Percentiles rank a stretch among this genome's conserved stretches.
Evolutionary conservation across 2,113 vertebrate species (phyloP).

Genomic region (Electrona antarctica): DNA sequence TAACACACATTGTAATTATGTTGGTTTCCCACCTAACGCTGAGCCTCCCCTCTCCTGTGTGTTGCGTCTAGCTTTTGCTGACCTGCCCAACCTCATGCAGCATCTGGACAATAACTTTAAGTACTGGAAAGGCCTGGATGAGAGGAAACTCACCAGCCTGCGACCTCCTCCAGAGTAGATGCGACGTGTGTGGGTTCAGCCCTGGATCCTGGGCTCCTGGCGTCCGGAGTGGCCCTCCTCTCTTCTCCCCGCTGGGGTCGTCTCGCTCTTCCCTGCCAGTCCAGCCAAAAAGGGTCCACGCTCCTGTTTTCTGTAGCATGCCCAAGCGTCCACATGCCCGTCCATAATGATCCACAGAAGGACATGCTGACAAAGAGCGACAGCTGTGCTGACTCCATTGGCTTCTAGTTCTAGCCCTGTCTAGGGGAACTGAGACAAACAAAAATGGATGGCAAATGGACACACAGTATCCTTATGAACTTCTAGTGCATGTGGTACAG

Average conservation of each 20-base stretch:
- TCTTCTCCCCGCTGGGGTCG: constrained; percentile 43
- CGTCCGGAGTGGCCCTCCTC: constrained; percentile 33
- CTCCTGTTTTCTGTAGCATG: constrained; percentile 64
- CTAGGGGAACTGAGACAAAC: constrained; percentile 49
- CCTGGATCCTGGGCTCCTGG: constrained; percentile 43
- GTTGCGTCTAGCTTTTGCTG: constrained; percentile 85
- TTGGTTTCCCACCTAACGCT: neutral
- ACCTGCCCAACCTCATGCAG: constrained; percentile 95
- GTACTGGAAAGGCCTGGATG: constrained; percentile 96
- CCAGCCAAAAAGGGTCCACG: constrained; percentile 62
- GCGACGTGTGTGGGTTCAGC: constrained; percentile 32
- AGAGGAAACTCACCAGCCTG: constrained; percentile 87
- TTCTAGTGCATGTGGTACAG: constrained; percentile 59
- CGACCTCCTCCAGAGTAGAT: constrained; percentile 87
- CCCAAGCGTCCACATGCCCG: constrained; percentile 55
- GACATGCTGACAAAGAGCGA: constrained; percentile 46
- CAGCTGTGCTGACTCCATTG: constrained; percentile 39
- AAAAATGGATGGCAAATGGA: constrained; percentile 25
- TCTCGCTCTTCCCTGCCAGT: constrained; percentile 63
- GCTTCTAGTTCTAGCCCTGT: constrained; percentile 37
- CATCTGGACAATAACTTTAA: constrained; percentile 97
- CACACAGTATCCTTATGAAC: constrained; percentile 59
- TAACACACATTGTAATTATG: too few species aligned
- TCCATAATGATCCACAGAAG: constrained; percentile 56
- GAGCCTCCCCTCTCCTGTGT: neutral